A percentile compares a stretch with the other conserved stretches of the same genome.
These are phyloP conservation scores for Drosophila burlai DNA, from an alignment of 1,140 invertebrate species.

Conservation along the genomic window DNA sequence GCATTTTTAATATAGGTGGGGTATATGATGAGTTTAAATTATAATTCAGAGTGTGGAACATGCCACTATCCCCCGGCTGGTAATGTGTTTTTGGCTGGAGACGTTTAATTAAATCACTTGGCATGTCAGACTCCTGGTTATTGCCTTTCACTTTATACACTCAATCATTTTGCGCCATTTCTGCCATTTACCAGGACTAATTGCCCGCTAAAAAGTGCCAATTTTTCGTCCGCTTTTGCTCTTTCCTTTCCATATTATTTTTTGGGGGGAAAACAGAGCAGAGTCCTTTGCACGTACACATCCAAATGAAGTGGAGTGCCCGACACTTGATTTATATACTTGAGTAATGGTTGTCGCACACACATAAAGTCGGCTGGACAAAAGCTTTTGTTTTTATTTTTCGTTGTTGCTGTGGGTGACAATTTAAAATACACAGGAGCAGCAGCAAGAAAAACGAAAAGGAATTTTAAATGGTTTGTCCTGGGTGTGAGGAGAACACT, in stretches of 20 bases:
- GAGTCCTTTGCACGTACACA: slow-evolving; percentile 31
- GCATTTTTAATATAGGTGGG: slow-evolving; percentile 11
- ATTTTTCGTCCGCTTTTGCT: slow-evolving; percentile 36
- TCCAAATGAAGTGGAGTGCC: slow-evolving; percentile 62
- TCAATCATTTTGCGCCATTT: slow-evolving; percentile 7
- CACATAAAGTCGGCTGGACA: slow-evolving; percentile 41
- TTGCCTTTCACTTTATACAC: slow-evolving; percentile 17
- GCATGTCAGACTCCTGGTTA: neutral
- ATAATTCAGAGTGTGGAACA: neutral
- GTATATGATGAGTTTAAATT: neutral
- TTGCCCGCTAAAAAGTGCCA: slow-evolving; percentile 51
- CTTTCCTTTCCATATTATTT: slow-evolving; percentile 12
- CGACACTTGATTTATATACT: slow-evolving; percentile 67
- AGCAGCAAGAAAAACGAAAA: slow-evolving; percentile 12
- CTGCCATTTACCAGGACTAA: slow-evolving; percentile 46
- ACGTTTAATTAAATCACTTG: slow-evolving; percentile 30
- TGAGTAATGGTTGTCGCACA: slow-evolving; percentile 58
- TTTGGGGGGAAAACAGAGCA: neutral
- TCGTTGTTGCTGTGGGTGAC: slow-evolving; percentile 27
- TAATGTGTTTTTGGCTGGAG: neutral
- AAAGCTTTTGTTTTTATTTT: slow-evolving; percentile 10
- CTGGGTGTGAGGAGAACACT: neutral
- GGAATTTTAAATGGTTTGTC: slow-evolving; percentile 11
- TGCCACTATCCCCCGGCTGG: neutral
- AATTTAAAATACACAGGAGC: slow-evolving; percentile 39